A percentile compares a stretch with the other conserved stretches of the same genome.
Conservation (phyloP, 2,888 invertebrate genomes). For the Chrysolina americana region DNA sequence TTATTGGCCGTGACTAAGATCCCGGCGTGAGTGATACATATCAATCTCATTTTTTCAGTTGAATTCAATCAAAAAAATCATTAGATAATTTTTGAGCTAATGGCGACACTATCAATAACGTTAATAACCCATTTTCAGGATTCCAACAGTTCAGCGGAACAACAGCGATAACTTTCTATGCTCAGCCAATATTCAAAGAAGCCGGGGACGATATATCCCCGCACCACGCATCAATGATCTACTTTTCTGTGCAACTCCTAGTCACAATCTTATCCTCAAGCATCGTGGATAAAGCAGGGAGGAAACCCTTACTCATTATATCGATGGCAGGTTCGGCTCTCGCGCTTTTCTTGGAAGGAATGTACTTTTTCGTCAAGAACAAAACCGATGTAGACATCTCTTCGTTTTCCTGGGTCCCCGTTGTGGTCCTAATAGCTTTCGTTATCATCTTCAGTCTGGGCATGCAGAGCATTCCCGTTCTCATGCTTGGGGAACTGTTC, state of each 20-base stretch:
- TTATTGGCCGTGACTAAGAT: too few relatives aligned
- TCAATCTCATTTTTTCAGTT: too few relatives aligned
- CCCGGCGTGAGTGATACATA: too few relatives aligned
- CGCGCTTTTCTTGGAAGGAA: constrained; percentile 67
- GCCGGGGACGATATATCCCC: constrained; percentile 68
- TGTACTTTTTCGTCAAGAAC: constrained; percentile 70
- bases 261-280: constrained; percentile 73
- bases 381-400: constrained; percentile 64
- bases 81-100: too few relatives aligned
- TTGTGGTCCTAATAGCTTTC: constrained; percentile 70
- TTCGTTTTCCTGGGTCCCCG: constrained; percentile 67
- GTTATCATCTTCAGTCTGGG: constrained; percentile 72
- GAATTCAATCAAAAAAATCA: too few relatives aligned
- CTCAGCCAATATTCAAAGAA: constrained; percentile 71
- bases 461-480: constrained; percentile 72
- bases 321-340: constrained; percentile 70
- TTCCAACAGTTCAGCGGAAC: constrained; percentile 74
- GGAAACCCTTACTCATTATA: constrained; percentile 71
- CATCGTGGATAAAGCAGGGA: constrained; percentile 74
- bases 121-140: background rate
- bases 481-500: constrained; percentile 73
- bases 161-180: constrained; percentile 76
- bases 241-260: constrained; percentile 72
- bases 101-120: too few relatives aligned
- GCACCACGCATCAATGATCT: constrained; percentile 62